A percentile compares a stretch with the other conserved stretches of the same genome.
These are phyloP conservation scores for Machimus atricapillus DNA, from an alignment of 2,888 invertebrate genomes.

Conservation along the genomic window DNA sequence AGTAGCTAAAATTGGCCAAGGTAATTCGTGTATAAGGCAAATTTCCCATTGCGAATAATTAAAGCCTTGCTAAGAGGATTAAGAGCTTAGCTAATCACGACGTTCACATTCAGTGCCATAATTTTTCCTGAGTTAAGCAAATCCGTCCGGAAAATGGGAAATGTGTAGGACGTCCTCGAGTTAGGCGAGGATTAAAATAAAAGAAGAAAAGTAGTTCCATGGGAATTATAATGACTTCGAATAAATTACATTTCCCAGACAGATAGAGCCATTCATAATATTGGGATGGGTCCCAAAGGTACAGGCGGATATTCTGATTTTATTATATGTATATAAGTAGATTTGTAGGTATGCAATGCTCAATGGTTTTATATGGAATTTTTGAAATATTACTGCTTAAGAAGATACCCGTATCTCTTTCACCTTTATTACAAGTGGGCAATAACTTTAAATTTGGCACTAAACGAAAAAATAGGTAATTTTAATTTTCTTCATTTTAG, in stretches of 20 bases:
- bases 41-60: constrained; percentile 13
- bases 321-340: background rate
- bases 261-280: background rate
- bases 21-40: background rate
- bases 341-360: background rate
- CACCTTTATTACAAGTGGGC: background rate
- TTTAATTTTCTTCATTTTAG: too few relatives aligned
- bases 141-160: background rate
- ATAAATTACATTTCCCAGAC: background rate
- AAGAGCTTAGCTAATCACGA: constrained; percentile 1
- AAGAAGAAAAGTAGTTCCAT: background rate
- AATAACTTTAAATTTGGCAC: background rate
- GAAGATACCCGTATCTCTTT: background rate
- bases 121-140: background rate
- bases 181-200: background rate
- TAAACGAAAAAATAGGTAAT: background rate
- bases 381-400: background rate
- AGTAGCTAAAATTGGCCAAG: background rate
- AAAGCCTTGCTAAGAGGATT: constrained; percentile 17
- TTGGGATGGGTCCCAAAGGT: background rate
- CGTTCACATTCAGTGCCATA: background rate
- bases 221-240: background rate
- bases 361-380: background rate
- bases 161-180: background rate
- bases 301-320: background rate